phyloP scores from a whole-genome alignment of 2,113 vertebrate species.

The Poeciliopsis occidentalis region DNA sequence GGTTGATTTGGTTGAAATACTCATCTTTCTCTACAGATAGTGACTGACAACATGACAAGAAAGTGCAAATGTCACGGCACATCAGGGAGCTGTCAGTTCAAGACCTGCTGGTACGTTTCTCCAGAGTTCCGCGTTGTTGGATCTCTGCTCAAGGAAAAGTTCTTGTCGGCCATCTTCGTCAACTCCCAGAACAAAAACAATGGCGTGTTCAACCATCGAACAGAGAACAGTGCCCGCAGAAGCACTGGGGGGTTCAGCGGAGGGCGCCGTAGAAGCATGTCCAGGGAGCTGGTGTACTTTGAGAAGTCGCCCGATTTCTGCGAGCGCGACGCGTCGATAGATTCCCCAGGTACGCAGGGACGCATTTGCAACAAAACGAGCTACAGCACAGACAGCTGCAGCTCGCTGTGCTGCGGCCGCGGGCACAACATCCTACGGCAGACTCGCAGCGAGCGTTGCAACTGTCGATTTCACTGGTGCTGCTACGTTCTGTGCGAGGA shows the following conservation, averaged over 20 bases:
- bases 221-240: constrained; percentile 44
- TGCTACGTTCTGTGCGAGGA: constrained; percentile 92
- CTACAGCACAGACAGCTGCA: constrained; percentile 84
- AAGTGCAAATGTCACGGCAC: constrained; percentile 94
- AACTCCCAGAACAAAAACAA: constrained; percentile 92
- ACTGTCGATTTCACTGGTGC: constrained; percentile 92
- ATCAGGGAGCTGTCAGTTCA: constrained; percentile 94
- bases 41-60: constrained; percentile 89
- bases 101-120: constrained; percentile 91
- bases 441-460: constrained; percentile 86
- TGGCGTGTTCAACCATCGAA: constrained; percentile 86
- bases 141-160: constrained; percentile 84
- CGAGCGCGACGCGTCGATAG: constrained; percentile 80
- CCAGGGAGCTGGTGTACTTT: constrained; percentile 89
- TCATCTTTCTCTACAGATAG: constrained; percentile 77
- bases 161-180: constrained; percentile 86
- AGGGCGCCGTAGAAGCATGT: constrained; percentile 78
- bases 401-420: constrained; percentile 89
- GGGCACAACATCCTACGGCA: constrained; percentile 90
- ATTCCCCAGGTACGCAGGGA: constrained; percentile 86
- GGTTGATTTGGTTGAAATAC: constrained; percentile 13
- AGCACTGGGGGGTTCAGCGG: constrained; percentile 48
- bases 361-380: constrained; percentile 91
- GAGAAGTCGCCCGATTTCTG: constrained; percentile 93
- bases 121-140: constrained; percentile 89